Evolutionary conservation across 2,113 vertebrate species (phyloP).

Genomic region (Pachyramphus minor): DNA sequence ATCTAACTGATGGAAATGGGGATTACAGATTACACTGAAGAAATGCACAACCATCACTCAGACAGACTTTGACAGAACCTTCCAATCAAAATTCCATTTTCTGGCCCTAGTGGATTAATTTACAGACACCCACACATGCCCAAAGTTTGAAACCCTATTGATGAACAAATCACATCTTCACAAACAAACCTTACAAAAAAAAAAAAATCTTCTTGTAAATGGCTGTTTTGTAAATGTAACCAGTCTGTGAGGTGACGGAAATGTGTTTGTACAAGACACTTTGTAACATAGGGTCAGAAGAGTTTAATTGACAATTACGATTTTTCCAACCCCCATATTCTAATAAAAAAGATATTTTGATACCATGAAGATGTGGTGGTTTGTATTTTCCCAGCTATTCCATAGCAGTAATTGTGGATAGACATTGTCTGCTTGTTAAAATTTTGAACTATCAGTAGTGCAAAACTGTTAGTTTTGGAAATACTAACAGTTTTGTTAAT

Average conservation of each 20-base stretch:
- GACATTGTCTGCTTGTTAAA: background rate
- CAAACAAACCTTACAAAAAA: background rate
- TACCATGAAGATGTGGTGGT: background rate
- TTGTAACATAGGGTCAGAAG: background rate
- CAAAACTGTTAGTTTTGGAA: too few relatives aligned
- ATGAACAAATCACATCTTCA: background rate
- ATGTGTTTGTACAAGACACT: background rate
- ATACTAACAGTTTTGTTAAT: too few relatives aligned
- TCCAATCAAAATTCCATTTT: conserved; percentile 52
- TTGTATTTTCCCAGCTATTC: background rate
- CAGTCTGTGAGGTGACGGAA: background rate
- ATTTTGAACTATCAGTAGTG: background rate
- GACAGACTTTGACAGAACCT: conserved; percentile 37
- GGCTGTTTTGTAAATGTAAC: background rate
- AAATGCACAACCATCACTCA: conserved; percentile 62
- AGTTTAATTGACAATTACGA: background rate
- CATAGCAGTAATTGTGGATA: background rate
- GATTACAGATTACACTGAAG: conserved; percentile 57
- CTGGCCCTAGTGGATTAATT: conserved; percentile 11
- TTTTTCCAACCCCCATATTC: rapidly evolving
- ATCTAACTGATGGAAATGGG: conserved; percentile 3
- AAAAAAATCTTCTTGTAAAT: background rate
- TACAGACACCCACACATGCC: background rate
- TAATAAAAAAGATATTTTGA: background rate
- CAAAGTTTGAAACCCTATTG: background rate